These are phyloP conservation scores for Sepiola atlantica DNA, from an alignment of 2,888 invertebrate species.

Conservation along the genomic window DNA sequence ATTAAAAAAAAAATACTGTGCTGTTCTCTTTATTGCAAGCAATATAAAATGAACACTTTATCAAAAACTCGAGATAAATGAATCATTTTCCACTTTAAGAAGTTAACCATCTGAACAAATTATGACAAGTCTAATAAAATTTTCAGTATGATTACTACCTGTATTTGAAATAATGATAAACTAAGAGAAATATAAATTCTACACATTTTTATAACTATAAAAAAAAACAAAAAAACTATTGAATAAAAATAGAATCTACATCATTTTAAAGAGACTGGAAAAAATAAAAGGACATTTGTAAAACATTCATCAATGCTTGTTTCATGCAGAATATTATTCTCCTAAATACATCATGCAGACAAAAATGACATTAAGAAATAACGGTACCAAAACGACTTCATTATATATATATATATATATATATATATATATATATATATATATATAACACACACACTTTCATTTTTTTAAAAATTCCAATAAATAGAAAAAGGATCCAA, in stretches of 20 bases:
- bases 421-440: no score
- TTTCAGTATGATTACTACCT: neutral
- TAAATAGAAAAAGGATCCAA: no score
- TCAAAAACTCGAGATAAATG: neutral
- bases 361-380: neutral
- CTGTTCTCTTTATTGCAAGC: neutral
- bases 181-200: neutral
- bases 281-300: neutral
- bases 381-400: constrained; percentile 2
- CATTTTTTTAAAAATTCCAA: no score
- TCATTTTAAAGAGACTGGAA: neutral
- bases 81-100: no score
- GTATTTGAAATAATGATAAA: neutral
- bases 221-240: neutral
- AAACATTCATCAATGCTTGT: neutral
- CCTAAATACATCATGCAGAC: neutral
- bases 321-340: neutral
- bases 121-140: neutral
- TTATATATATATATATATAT: neutral
- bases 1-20: no score
- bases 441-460: no score
- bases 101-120: no score
- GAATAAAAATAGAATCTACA: neutral
- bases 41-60: neutral
- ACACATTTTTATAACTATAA: neutral